These are phyloP conservation scores for Leptogaster cylindrica DNA, from an alignment of 2,888 invertebrate species.

Conservation along the genomic window DNA sequence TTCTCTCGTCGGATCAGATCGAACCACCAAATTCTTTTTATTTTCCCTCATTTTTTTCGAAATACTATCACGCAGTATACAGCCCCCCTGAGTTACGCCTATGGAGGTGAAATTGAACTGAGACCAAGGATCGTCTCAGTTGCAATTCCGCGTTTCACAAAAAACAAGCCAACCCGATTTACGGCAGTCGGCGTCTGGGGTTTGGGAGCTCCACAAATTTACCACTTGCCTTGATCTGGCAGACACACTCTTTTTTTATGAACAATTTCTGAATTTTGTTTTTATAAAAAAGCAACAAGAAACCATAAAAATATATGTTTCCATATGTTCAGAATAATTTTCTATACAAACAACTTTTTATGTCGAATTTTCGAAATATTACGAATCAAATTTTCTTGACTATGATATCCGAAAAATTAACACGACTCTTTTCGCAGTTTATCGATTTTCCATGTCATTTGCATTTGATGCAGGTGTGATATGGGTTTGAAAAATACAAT, in stretches of 20 bases:
- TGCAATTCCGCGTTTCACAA: slow-evolving; percentile 1
- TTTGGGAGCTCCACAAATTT: neutral
- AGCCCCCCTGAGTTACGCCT: neutral
- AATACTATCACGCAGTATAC: slow-evolving; percentile 6
- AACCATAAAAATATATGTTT: too few relatives aligned
- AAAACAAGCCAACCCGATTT: slow-evolving; percentile 23
- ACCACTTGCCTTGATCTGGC: neutral
- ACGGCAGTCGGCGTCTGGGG: neutral
- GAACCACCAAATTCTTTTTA: neutral
- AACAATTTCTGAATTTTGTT: slow-evolving; percentile 12
- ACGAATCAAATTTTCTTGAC: too few relatives aligned
- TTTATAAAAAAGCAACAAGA: neutral
- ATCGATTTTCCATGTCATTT: too few relatives aligned
- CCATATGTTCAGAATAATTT: too few relatives aligned
- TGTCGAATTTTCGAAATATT: too few relatives aligned
- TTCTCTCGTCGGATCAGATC: too few relatives aligned
- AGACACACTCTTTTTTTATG: slow-evolving; percentile 10
- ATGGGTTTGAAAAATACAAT: too few relatives aligned
- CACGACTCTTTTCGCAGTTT: too few relatives aligned
- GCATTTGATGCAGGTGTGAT: too few relatives aligned
- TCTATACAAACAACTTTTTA: too few relatives aligned
- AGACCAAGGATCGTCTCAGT: neutral
- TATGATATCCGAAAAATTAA: too few relatives aligned
- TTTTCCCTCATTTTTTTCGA: neutral
- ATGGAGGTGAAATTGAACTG: slow-evolving; percentile 24